These are phyloP conservation scores for Mandrillus leucophaeus DNA, from an alignment of 2,113 vertebrate species.

Conservation along the genomic window DNA sequence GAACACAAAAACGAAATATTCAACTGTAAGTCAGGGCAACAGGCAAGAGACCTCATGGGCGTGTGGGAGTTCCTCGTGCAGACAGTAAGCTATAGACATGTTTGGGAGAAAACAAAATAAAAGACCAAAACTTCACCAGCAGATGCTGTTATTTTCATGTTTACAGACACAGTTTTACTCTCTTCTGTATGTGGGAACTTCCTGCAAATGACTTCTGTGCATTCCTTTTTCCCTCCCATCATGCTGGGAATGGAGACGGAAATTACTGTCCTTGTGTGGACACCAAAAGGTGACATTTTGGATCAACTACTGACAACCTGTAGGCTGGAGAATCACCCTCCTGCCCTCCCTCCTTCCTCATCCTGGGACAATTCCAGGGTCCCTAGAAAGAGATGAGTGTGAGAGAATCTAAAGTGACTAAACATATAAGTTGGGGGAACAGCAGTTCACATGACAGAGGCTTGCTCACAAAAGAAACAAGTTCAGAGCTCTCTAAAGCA, in stretches of 20 bases:
- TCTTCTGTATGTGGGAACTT: neutral
- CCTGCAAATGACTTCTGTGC: neutral
- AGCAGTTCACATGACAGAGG: neutral
- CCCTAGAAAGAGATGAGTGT: neutral
- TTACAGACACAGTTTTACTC: neutral
- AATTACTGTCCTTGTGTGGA: neutral
- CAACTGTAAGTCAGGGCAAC: rapidly evolving
- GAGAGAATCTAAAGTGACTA: neutral
- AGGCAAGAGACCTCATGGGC: neutral
- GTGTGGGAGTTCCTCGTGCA: neutral
- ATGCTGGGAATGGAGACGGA: neutral
- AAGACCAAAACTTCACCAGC: neutral
- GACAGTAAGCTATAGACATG: neutral
- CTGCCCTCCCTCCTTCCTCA: neutral
- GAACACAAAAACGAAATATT: rapidly evolving
- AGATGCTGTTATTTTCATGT: neutral
- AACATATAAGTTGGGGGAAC: neutral
- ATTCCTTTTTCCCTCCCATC: neutral
- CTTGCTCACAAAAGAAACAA: neutral
- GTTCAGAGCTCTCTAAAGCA: neutral
- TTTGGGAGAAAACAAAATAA: neutral
- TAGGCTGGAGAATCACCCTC: neutral
- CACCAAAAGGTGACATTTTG: neutral
- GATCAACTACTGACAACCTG: neutral
- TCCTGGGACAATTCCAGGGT: neutral